Base-by-base conservation (phyloP, 2,888 invertebrate species). In the Deilephila porcellus region DNA sequence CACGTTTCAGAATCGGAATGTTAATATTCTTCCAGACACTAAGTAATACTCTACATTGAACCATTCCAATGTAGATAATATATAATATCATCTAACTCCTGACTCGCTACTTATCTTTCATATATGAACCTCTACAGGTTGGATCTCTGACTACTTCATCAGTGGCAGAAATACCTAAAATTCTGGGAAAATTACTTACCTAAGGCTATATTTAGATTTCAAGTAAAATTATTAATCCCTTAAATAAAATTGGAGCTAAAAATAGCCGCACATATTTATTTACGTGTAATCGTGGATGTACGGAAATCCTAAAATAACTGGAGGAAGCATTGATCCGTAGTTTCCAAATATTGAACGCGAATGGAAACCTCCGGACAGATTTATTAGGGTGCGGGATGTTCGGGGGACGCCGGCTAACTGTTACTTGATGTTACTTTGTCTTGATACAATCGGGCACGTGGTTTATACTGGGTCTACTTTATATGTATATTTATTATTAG, bases 331-430 rank as follows among this genome's bases (percentile, higher is more conserved):
- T 85, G 85, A 86, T 84, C 85, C 85, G 76, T 63, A 80, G 84
- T 82, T 82, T 78, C 81, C 85, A 84, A 86, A 86, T 88, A 87
- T 86, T 81, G 85, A 85, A 80, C 81, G 84, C 80, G 81, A 79
- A 77, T 80, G 84, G 81, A 79, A 86, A 85, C 85, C 86, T 85
- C 82, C 80, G 78, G 79, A 82, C 83, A 86, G 86, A 88, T 88
- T 88, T 88, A 88, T 88, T 85, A 85, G 83, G 87, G 87, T 84
- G 82, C 83, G 84, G 83, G 85, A 76, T 79, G 76, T 73, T 75
- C 78, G 81, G 81, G 74, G 72, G 74, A 60, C 59, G 37, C 52
- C 62, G 56, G 20, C 20, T 56, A 29, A 45, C 45, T 62, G 56
- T 25, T 59, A 37, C 59, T 59, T 71, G 25, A 37, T 62, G 56